Base-by-base conservation (phyloP, 2,113 vertebrate species). In the Nannospalax galili region DNA sequence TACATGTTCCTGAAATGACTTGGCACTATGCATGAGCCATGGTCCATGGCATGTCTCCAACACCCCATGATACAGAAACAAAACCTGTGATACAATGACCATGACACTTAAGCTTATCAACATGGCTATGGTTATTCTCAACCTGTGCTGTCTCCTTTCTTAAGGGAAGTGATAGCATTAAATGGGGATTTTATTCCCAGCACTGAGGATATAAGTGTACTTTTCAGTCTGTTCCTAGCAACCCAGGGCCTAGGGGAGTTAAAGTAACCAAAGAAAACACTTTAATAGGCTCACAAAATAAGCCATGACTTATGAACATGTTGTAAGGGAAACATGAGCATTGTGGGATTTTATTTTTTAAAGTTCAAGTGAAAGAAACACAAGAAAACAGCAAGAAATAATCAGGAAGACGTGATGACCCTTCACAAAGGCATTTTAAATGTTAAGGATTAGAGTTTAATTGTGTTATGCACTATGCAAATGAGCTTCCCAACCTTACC, bases 351-450 rank as follows among this genome's bases (percentile, higher is more conserved):
- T 5, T 74, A 9, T 92, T 90, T 93, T 40, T 37, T 35, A 72
- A 92, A 93, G 73, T 72, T 26, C 35, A 95, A 15, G 64, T n/a
- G 64, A 7, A 2, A 69, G 65, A 92, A 48, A 67, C 62, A 19
- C 48, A 17, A 86, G n/a, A 85, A 22, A 94, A 70, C 62, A 14
- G 16, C 16, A 32, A 40, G 20, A 89, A 56, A 19, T 26, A 45
- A 20, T 26, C 60, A 28, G 26, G 19, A n/a, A 80, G 67, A 92
- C 72, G 30, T 86, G 62, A 62, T 32, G 70, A 37, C n/a, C 32
- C 28, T 81, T 22, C 64, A 82, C 79, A 92, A 80, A 95, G 79
- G 52, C 15, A 70, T 69, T 92, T 93, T 65, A 91, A 87, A 90
- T 67, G 35, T 92, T 88, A 79, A 91, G 8, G 14, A 26, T 96